Evolutionary conservation across 1,140 invertebrate genomes (phyloP).

Genomic region (Cryptotermes secundus): DNA sequence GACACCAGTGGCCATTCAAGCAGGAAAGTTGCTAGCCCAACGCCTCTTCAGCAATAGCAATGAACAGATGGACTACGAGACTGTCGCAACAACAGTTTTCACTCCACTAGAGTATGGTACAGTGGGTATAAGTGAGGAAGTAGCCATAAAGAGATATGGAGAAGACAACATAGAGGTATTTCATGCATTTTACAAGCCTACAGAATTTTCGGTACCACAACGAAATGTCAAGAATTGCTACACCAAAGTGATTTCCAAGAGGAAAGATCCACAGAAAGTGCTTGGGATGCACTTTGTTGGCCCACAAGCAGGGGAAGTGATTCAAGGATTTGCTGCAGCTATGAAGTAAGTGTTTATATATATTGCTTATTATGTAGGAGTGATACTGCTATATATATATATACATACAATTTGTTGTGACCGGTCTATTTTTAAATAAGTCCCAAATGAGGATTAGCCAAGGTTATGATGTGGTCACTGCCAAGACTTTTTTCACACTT

Average conservation of each 20-base stretch:
- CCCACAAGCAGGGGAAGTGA: slow-evolving; percentile 95
- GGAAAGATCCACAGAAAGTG: slow-evolving; percentile 70
- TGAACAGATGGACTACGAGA: slow-evolving; percentile 81
- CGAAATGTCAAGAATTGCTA: slow-evolving; percentile 75
- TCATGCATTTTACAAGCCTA: slow-evolving; percentile 91
- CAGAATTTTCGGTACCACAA: slow-evolving; percentile 93
- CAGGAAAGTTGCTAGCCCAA: slow-evolving; percentile 81
- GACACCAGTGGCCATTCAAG: slow-evolving; percentile 96
- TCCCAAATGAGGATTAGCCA: no score
- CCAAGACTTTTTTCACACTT: no score
- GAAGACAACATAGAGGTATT: slow-evolving; percentile 79
- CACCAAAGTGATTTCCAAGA: slow-evolving; percentile 71
- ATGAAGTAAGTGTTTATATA: slow-evolving; percentile 70
- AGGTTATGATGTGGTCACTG: no score
- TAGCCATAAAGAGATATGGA: slow-evolving; percentile 66
- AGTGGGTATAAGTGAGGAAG: slow-evolving; percentile 92
- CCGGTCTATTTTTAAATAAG: no score
- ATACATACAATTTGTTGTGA: no score
- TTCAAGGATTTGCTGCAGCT: slow-evolving; percentile 90
- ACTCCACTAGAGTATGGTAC: slow-evolving; percentile 95
- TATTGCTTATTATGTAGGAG: no score
- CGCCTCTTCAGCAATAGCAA: slow-evolving; percentile 63
- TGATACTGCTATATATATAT: no score
- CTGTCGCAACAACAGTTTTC: slow-evolving; percentile 96
- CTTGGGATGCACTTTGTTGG: slow-evolving; percentile 95